phyloP scores from a whole-genome alignment of 2,888 invertebrate genomes.

The Drosophila cognata region DNA sequence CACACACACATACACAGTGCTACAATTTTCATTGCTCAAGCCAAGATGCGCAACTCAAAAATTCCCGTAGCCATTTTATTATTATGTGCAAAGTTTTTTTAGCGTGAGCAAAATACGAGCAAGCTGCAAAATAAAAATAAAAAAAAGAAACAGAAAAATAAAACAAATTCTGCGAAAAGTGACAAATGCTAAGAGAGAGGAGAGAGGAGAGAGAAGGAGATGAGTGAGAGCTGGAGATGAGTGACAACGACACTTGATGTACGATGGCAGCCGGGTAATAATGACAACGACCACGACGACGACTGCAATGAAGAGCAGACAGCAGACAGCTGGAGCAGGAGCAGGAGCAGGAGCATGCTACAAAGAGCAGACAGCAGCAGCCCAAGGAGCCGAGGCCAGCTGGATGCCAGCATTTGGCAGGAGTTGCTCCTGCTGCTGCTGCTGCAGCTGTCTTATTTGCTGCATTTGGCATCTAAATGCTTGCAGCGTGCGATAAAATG shows the following conservation, averaged over 20 bases:
- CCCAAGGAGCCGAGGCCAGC: conserved; percentile 50
- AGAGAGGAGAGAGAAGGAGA: conserved; percentile 5
- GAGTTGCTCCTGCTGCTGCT: conserved; percentile 6
- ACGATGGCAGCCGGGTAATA: conserved; percentile 79
- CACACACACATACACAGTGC: conserved; percentile 19
- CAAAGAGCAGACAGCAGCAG: conserved; percentile 41
- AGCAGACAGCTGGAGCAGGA: conserved; percentile 36
- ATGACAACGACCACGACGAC: conserved; percentile 66
- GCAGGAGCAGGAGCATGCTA: conserved; percentile 28
- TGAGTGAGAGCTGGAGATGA: conserved; percentile 17
- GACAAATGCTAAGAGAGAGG: conserved; percentile 50
- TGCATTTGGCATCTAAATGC: conserved; percentile 76
- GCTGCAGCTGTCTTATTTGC: conserved; percentile 58
- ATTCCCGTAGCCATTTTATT: conserved; percentile 75
- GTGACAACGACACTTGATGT: conserved; percentile 78
- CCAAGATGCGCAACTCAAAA: conserved; percentile 68
- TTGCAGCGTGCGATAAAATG: conserved; percentile 73
- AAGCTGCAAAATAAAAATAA: conserved; percentile 11
- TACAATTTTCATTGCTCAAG: conserved; percentile 71
- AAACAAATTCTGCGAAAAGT: conserved; percentile 60
- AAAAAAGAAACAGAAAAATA: conserved; percentile 34
- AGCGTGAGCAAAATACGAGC: conserved; percentile 40
- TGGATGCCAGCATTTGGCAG: conserved; percentile 32
- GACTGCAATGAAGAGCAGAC: conserved; percentile 57
- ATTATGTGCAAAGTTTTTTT: conserved; percentile 73